phyloP scores from a whole-genome alignment of 2,888 invertebrate species.

The Idaea dimidiata region DNA sequence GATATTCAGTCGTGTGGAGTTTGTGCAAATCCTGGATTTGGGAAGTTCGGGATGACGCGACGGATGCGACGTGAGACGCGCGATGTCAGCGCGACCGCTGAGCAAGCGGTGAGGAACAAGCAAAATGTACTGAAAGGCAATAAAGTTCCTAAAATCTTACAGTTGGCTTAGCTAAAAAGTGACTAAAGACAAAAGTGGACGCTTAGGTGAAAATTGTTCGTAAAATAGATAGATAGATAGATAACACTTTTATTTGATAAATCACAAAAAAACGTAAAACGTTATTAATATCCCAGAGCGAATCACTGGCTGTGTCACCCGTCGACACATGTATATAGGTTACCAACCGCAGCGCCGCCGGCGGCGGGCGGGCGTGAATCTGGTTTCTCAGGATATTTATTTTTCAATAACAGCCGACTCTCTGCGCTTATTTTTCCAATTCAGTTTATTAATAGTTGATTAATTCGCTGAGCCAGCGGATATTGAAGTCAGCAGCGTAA shows the following conservation, averaged over 20 bases:
- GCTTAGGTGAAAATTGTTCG: too few relatives aligned
- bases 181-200: too few relatives aligned
- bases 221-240: too few relatives aligned
- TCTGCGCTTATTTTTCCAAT: conserved; percentile 28
- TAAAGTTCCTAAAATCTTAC: too few relatives aligned
- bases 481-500: background rate
- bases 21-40: conserved; percentile 51
- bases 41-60: conserved; percentile 27
- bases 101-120: too few relatives aligned
- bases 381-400: conserved; percentile 41
- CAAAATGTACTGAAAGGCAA: too few relatives aligned
- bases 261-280: too few relatives aligned
- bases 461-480: conserved; percentile 15
- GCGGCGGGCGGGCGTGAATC: conserved; percentile 6
- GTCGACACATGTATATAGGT: conserved; percentile 7
- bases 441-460: conserved; percentile 25
- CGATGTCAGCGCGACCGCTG: conserved; percentile 19
- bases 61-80: conserved; percentile 30
- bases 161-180: too few relatives aligned
- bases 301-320: background rate
- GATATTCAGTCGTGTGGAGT: conserved; percentile 34
- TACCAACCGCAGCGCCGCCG: background rate
- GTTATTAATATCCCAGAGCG: background rate
- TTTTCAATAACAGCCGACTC: conserved; percentile 39
- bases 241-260: too few relatives aligned